phyloP scores from a whole-genome alignment of 2,888 invertebrate genomes.

The Hypercompe scribonia region DNA sequence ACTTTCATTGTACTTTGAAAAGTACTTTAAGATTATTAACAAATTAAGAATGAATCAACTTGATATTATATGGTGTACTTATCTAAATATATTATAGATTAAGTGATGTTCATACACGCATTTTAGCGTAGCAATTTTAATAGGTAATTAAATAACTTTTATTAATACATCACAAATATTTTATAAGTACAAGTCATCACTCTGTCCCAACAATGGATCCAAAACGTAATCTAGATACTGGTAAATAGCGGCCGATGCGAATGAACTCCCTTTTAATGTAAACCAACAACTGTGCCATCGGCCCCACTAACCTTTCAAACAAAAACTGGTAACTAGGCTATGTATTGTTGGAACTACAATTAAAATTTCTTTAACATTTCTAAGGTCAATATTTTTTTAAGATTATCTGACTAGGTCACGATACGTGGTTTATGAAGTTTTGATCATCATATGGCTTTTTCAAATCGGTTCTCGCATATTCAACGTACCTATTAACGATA shows the following conservation, averaged over 20 bases:
- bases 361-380: conserved; percentile 29
- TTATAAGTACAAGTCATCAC: conserved; percentile 57
- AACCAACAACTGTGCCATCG: conserved; percentile 81
- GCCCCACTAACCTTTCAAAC: conserved; percentile 79
- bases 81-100: neutral
- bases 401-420: too few species aligned
- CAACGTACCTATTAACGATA: neutral
- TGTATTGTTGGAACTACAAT: conserved; percentile 36
- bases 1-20: conserved; percentile 7
- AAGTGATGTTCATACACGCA: conserved; percentile 17
- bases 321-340: conserved; percentile 68
- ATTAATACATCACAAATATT: conserved; percentile 53
- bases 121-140: conserved; percentile 18
- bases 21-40: conserved; percentile 11
- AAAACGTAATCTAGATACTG: conserved; percentile 75
- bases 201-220: conserved; percentile 77
- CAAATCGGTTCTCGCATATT: neutral
- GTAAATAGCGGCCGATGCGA: conserved; percentile 79
- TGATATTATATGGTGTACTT: conserved; percentile 1
- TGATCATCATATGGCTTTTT: neutral
- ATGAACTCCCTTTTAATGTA: conserved; percentile 83
- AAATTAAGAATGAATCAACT: conserved; percentile 11
- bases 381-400: conserved; percentile 17
- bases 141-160: conserved; percentile 13
- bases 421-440: neutral